Conservation (phyloP, 2,113 vertebrate species). For the Procavia capensis region DNA sequence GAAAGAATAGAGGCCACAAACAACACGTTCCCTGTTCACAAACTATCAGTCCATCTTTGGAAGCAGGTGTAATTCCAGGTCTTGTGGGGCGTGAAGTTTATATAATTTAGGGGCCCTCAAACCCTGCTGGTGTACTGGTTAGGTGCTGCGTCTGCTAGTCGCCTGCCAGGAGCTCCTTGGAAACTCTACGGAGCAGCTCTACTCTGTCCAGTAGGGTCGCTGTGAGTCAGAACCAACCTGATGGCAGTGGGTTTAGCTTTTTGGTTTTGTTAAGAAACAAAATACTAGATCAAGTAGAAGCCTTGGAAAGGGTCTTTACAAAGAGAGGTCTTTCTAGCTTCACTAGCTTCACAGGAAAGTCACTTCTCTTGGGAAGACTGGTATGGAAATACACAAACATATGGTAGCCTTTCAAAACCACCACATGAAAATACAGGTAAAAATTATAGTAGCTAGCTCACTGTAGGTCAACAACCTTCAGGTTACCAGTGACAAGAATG, state of each 20-base stretch:
- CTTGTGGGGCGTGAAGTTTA: background rate
- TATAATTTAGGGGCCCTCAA: background rate
- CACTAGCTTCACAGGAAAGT: background rate
- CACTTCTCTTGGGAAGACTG: background rate
- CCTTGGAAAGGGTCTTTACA: background rate
- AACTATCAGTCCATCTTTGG: background rate
- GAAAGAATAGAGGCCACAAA: rapidly evolving
- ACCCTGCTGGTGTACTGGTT: too few species aligned
- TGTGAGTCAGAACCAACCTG: too few species aligned
- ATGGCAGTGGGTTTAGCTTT: too few species aligned
- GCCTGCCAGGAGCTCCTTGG: too few species aligned
- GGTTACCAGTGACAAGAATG: background rate
- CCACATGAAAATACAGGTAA: background rate
- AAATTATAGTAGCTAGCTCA: background rate
- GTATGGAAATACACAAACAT: background rate
- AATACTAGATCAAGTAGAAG: background rate
- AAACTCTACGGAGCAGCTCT: too few species aligned
- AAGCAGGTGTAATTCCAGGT: background rate
- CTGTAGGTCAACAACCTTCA: background rate
- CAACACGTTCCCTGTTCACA: background rate
- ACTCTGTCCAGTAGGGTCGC: too few species aligned
- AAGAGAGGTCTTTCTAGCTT: background rate
- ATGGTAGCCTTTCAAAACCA: background rate
- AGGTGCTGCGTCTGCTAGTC: too few species aligned
- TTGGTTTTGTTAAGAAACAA: constrained; percentile 22